A percentile compares a stretch with the other conserved stretches of the same genome.
phyloP scores from a whole-genome alignment of 2,888 invertebrate genomes.

The Hirtodrosophila confusa region DNA sequence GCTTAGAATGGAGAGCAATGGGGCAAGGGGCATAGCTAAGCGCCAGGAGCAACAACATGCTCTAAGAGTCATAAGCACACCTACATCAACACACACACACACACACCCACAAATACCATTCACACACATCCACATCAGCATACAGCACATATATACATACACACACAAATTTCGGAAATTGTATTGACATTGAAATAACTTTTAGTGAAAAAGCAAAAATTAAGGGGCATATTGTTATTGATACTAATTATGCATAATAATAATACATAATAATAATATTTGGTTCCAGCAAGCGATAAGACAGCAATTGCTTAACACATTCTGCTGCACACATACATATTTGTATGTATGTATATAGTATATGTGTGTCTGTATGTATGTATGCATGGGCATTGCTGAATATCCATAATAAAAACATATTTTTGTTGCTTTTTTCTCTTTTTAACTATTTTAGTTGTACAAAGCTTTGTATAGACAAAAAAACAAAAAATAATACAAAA shows the following conservation, averaged over 20 bases:
- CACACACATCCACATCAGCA: constrained; percentile 19
- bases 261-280: constrained; percentile 16
- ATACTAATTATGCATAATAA: constrained; percentile 40
- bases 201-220: constrained; percentile 24
- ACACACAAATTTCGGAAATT: constrained; percentile 27
- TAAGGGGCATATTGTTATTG: constrained; percentile 41
- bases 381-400: constrained; percentile 29
- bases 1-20: constrained; percentile 44
- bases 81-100: constrained; percentile 19
- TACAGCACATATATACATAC: constrained; percentile 35
- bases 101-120: constrained; percentile 28
- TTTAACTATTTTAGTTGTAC: constrained; percentile 80
- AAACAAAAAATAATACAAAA: constrained; percentile 37
- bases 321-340: constrained; percentile 19
- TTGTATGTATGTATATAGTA: constrained; percentile 3
- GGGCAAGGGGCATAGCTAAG: constrained; percentile 31
- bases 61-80: constrained; percentile 61
- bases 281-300: constrained; percentile 13
- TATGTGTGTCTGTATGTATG: constrained; percentile 22
- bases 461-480: constrained; percentile 70
- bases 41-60: constrained; percentile 56
- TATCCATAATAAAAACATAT: constrained; percentile 51
- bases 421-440: constrained; percentile 77
- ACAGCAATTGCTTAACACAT: constrained; percentile 18
- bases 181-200: constrained; percentile 33